Evolutionary conservation across 2,797 vertebrate genomes (phyloP).

Genomic region (Hylomyscus alleni): DNA sequence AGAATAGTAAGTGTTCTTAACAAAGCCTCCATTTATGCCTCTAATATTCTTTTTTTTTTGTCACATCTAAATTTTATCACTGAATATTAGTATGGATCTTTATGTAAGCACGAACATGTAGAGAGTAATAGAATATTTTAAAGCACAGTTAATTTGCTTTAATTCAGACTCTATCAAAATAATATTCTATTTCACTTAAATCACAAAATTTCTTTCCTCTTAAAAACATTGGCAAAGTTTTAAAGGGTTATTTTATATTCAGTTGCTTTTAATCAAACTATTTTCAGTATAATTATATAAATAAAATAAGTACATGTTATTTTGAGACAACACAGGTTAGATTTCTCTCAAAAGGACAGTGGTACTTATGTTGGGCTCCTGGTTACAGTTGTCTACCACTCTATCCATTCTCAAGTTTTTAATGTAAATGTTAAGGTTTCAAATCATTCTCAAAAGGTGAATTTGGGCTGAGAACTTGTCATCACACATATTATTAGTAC

Average conservation of each 20-base stretch:
- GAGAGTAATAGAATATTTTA: background rate
- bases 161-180: background rate
- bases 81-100: background rate
- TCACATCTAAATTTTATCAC: background rate
- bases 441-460: background rate
- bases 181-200: background rate
- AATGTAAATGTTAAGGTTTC: background rate
- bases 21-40: background rate
- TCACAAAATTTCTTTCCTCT: background rate
- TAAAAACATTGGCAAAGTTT: background rate
- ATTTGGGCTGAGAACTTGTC: background rate
- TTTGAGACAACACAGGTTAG: background rate
- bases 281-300: background rate
- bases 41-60: background rate
- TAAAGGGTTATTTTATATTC: background rate
- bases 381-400: no score
- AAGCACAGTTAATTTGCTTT: background rate
- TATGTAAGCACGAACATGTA: background rate
- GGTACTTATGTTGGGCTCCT: background rate
- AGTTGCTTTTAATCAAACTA: background rate
- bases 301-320: background rate
- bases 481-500: background rate
- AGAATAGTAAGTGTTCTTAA: background rate
- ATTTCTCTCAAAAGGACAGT: background rate
- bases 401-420: background rate